These are phyloP conservation scores for Diabrotica balteata DNA, from an alignment of 2,888 invertebrate species.

Conservation along the genomic window DNA sequence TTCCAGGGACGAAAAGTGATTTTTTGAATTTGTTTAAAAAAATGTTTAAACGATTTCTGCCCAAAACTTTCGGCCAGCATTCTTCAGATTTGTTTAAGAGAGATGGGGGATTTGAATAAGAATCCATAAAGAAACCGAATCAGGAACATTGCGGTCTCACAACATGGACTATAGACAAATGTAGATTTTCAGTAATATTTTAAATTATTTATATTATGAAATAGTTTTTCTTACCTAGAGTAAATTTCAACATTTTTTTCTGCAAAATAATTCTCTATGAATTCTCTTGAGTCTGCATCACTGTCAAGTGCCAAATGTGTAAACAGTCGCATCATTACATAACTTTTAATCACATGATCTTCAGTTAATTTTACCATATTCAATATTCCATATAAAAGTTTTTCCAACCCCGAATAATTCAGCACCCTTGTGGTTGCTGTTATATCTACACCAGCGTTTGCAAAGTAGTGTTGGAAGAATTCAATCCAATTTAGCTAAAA, in stretches of 20 bases:
- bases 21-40: too few relatives aligned
- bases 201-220: too few relatives aligned
- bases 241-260: constrained; percentile 43
- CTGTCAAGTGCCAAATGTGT: constrained; percentile 56
- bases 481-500: constrained; percentile 57
- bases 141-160: too few relatives aligned
- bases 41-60: too few relatives aligned
- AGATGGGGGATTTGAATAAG: too few relatives aligned
- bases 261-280: constrained; percentile 51
- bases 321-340: constrained; percentile 53
- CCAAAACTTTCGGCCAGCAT: too few relatives aligned
- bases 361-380: constrained; percentile 51
- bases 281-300: constrained; percentile 48
- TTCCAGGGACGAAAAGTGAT: too few relatives aligned
- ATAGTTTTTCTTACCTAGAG: constrained; percentile 41
- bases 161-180: too few relatives aligned
- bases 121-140: too few relatives aligned
- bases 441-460: constrained; percentile 48
- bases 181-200: too few relatives aligned
- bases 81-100: too few relatives aligned
- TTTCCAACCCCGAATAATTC: constrained; percentile 28
- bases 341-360: constrained; percentile 53
- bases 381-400: constrained; percentile 49
- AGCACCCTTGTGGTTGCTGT: constrained; percentile 47
- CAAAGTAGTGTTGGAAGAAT: constrained; percentile 51